Conservation (phyloP, 2,113 vertebrate species). For the Bungarus multicinctus region DNA sequence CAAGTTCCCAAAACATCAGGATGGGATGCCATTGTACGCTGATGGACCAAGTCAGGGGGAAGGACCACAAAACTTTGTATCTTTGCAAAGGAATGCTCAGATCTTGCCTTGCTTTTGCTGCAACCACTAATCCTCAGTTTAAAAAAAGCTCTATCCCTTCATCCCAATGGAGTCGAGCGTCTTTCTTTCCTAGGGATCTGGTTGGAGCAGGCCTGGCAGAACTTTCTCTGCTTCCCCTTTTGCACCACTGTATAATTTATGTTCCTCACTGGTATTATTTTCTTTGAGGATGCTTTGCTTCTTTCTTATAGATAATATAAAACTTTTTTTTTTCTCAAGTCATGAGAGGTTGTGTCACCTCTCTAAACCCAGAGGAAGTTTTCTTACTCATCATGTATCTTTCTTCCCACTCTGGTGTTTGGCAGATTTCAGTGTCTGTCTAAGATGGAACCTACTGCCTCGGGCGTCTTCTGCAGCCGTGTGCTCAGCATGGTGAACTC, state of each 20-base stretch:
- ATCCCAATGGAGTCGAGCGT: neutral
- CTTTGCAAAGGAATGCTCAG: neutral
- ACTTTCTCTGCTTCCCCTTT: neutral
- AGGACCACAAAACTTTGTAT: neutral
- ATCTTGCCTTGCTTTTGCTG: neutral
- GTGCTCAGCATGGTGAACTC: slow-evolving; percentile 97
- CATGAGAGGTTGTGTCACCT: too few species aligned
- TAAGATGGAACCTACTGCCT: slow-evolving; percentile 86
- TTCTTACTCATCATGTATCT: neutral
- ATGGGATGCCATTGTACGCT: neutral
- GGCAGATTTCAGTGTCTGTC: slow-evolving; percentile 35
- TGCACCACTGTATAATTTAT: neutral
- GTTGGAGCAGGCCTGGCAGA: neutral
- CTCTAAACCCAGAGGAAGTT: neutral
- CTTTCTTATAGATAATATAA: neutral
- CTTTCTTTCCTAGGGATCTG: neutral
- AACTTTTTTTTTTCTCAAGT: neutral
- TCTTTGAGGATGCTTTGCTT: neutral
- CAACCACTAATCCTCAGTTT: neutral
- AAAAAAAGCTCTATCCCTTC: neutral
- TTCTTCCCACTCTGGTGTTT: neutral
- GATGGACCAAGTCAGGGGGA: neutral
- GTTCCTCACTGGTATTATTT: neutral
- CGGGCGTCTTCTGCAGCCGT: slow-evolving; percentile 86
- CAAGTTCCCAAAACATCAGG: neutral